These are phyloP conservation scores for Drosophila niveifrons DNA, from an alignment of 2,888 invertebrate genomes.

Conservation along the genomic window DNA sequence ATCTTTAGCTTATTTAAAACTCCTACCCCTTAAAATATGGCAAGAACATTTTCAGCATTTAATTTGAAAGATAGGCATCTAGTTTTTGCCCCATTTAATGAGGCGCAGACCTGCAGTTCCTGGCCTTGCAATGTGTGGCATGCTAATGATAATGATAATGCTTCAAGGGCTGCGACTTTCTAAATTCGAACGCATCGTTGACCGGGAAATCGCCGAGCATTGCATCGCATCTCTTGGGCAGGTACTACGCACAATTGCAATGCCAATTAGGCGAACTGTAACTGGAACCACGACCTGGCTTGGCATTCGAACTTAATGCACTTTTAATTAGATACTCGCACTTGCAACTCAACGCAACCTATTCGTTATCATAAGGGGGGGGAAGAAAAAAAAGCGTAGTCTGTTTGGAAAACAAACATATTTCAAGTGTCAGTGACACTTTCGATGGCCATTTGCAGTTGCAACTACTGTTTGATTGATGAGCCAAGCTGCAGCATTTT, in stretches of 20 bases:
- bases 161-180: constrained; percentile 33
- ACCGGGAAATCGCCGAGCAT: constrained; percentile 15
- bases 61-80: constrained; percentile 2
- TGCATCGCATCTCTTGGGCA: constrained; percentile 30
- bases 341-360: neutral
- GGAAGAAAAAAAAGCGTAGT: neutral
- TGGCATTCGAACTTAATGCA: constrained; percentile 51
- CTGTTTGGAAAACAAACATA: constrained; percentile 53
- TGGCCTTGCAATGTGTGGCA: constrained; percentile 16
- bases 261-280: constrained; percentile 61
- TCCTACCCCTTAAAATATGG: neutral
- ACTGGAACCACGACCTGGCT: constrained; percentile 6
- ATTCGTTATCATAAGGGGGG: neutral
- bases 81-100: neutral
- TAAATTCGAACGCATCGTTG: constrained; percentile 52
- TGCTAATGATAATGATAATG: constrained; percentile 43
- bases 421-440: constrained; percentile 49
- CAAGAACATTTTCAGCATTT: neutral
- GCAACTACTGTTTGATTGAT: constrained; percentile 38
- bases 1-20: too few species aligned
- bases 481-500: constrained; percentile 23
- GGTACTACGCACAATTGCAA: constrained; percentile 68
- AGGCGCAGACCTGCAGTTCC: neutral
- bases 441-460: constrained; percentile 13
- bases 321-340: constrained; percentile 62